Evolutionary conservation across 2,113 vertebrate genomes (phyloP), one percentile per base, ranked within the genome.

Genomic region (Macrotus californicus): DNA sequence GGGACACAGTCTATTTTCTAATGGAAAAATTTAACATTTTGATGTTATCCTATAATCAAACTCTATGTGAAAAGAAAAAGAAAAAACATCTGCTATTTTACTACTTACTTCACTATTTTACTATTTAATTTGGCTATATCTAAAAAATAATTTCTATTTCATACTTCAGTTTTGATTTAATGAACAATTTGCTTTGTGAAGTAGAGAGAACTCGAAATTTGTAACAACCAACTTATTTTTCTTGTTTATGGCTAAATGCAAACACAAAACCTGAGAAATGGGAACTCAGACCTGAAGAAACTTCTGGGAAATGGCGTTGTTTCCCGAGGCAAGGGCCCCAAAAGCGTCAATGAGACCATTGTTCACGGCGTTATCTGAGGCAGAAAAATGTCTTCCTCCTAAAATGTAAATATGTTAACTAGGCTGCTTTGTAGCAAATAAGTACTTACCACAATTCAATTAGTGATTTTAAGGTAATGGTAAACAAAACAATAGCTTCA

Each of bases 311-410:
- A 84, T 10, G 93, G 96, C 87, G 2, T 97, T 96, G 12, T 96
- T 98, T 93, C 94, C 96, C 43, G 97, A 96, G 31, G 93, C 92
- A 48, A 98, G 95, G 54, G 79, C 77, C 14, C 92, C 93, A 43
- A 99, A 98, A 12, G 96, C 96, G 79, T 98, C 97, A 24, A 96
- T 89, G 76, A 99, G 97, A 46, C 97, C 97, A 77, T 95, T 98
- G 86, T 96, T 97, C 43, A 96, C 12, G 0, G 48, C 39, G 4
- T 8, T 1, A 93, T 98, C 98, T 54, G 92, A 14, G 67, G 97
- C 67, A 77, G 0, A 39, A 2, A 79, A 4, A 56, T 87, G 56
- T 0, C 18, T 76, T 72, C 98, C 98, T 70, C 97, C 98, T 99
- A 82, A 90, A 97, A 97, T 76, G 13, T 39, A 93, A 96, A 72